Base-by-base conservation (phyloP, 2,797 vertebrate genomes). In the Lindbergichthys nudifrons region DNA sequence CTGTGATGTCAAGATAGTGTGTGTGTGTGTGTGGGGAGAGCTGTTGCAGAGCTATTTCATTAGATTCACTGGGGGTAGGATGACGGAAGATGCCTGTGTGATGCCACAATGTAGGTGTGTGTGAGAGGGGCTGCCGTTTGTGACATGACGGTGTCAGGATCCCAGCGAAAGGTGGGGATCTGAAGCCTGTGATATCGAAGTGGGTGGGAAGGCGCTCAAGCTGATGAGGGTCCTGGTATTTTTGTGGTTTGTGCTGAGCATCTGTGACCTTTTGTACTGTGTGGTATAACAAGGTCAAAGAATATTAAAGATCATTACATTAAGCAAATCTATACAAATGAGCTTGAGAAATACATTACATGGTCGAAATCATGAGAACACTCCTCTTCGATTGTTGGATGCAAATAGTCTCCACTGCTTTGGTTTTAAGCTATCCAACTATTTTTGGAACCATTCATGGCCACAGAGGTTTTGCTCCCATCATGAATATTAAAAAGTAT, bases 1-100 rank as follows among this genome's bases (percentile, higher is more conserved):
- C 69, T 78, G 81, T 85, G 87, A 93, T 92, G 91, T 91, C 83
- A 91, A 76, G 32, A 39, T 36, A n/a, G 48, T 67, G 15, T 60
- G 64, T 10, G 32, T 9, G 51, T 4, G 9, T 12, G 50, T 19
- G 10, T 60, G 43, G 50, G 66, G 48, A 65, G 43, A 5, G 52
- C 53, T 41, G 51, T 58, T 47, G 12, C 63, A 57, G 50, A 43
- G 56, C 30, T 41, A 64, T 71, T 61, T 32, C 41, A 19, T n/a
- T 57, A 62, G 48, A 64, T 51, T 76, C 48, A 47, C 57, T 0
- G 12, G 54, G 54, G 36, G 70, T 75, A 61, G 36, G 61, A 73
- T 4, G 16, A 18, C 19, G 45, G 65, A 10, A 46, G 47, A 51
- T 57, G 79, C 39, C 56, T 77, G 65, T 66, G 61, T 77, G 75